A percentile compares a stretch with the other conserved stretches of the same genome.
Evolutionary conservation across 2,888 invertebrate genomes (phyloP).

Genomic region (Leucophenga montana): DNA sequence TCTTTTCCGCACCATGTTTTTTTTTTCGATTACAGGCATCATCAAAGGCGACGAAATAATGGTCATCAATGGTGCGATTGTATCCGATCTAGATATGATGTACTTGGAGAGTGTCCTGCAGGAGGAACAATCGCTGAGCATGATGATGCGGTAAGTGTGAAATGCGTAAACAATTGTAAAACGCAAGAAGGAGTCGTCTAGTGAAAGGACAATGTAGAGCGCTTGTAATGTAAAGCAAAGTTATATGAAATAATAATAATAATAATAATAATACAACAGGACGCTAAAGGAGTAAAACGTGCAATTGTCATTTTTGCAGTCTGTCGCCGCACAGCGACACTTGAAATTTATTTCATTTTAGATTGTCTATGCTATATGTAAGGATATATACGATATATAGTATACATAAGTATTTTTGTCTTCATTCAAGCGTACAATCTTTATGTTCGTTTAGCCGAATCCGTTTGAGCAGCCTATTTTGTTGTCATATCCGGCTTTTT

Average conservation of each 20-base stretch:
- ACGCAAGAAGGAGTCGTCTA: too few species aligned
- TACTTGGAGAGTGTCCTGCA: slow-evolving; percentile 97
- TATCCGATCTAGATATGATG: slow-evolving; percentile 99
- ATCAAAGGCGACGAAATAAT: slow-evolving; percentile 98
- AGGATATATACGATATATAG: too few species aligned
- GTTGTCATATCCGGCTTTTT: slow-evolving; percentile 15
- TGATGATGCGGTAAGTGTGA: slow-evolving; percentile 89
- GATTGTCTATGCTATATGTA: too few species aligned
- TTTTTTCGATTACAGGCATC: slow-evolving; percentile 80
- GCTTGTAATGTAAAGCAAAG: background rate
- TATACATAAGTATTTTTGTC: background rate
- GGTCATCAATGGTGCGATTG: slow-evolving; percentile 98
- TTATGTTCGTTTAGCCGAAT: background rate
- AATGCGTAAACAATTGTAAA: slow-evolving; percentile 25
- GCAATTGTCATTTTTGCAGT: too few species aligned
- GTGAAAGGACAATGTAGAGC: too few species aligned
- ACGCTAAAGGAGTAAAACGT: too few species aligned
- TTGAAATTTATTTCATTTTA: too few species aligned
- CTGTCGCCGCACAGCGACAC: too few species aligned
- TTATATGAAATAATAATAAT: too few species aligned
- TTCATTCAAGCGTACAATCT: slow-evolving; percentile 9
- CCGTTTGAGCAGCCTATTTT: slow-evolving; percentile 5
- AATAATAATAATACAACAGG: too few species aligned
- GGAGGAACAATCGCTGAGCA: slow-evolving; percentile 93
- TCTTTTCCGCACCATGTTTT: slow-evolving; percentile 44